phyloP scores from a whole-genome alignment of 2,113 vertebrate genomes.

The Alethe castanea region DNA sequence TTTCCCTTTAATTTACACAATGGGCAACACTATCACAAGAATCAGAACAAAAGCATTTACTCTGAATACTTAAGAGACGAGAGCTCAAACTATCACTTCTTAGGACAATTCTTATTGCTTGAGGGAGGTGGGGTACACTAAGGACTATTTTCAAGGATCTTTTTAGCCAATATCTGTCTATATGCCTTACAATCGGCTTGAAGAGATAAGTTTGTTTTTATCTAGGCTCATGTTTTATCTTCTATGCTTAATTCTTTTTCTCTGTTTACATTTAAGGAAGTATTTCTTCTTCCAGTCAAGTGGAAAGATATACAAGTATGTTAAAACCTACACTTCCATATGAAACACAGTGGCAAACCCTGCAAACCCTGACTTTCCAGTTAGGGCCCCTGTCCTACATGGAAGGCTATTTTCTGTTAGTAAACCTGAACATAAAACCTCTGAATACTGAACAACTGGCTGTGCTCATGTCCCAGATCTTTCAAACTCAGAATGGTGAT shows the following conservation, averaged over 20 bases:
- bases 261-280: neutral
- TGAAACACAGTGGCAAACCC: neutral
- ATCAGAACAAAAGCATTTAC: neutral
- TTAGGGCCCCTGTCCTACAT: too few relatives aligned
- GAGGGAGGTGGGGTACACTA: neutral
- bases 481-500: neutral
- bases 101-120: neutral
- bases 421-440: neutral
- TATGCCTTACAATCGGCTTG: neutral
- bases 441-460: neutral
- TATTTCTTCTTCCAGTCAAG: neutral
- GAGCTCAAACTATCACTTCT: neutral
- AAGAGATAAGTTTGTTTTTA: neutral
- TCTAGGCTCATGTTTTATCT: neutral
- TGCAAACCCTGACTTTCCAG: neutral
- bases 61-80: neutral
- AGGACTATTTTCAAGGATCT: neutral
- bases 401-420: neutral
- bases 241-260: neutral
- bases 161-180: neutral
- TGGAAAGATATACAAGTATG: rapidly evolving
- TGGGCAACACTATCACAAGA: neutral
- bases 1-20: neutral
- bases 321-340: neutral
- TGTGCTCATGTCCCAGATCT: neutral